phyloP scores from a whole-genome alignment of 1,140 invertebrate species.

The Spodoptera frugiperda region DNA sequence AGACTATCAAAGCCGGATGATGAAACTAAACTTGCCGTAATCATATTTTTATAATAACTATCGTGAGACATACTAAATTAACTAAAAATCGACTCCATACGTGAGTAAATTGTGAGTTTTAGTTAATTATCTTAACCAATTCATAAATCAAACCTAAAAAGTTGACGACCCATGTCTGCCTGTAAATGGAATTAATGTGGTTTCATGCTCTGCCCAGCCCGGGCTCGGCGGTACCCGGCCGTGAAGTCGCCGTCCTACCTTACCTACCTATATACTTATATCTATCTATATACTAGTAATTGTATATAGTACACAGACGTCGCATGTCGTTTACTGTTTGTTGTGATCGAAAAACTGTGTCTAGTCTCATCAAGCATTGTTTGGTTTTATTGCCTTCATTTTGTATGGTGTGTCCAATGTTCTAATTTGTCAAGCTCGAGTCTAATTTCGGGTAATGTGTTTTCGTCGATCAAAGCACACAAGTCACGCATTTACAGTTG shows the following conservation, averaged over 20 bases:
- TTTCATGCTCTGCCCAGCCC: conserved; percentile 3
- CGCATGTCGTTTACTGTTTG: conserved; percentile 19
- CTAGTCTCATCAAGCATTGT: not conserved
- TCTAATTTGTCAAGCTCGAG: not conserved
- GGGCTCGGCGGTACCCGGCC: conserved; percentile 43
- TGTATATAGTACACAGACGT: not conserved
- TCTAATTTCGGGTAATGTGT: not conserved
- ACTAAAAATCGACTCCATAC: no score
- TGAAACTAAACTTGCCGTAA: no score
- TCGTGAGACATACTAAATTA: no score
- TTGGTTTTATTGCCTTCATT: not conserved
- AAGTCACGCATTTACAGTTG: no score
- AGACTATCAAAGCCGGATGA: no score
- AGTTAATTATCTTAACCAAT: no score
- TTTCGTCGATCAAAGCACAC: no score
- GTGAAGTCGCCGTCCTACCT: conserved; percentile 22
- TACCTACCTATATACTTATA: not conserved
- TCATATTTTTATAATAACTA: no score
- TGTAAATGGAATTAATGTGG: not conserved
- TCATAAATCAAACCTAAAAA: no score
- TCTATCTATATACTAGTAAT: not conserved
- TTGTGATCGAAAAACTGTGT: not conserved
- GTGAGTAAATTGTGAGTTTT: no score
- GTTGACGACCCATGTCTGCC: not conserved
- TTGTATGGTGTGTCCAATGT: not conserved